A percentile compares a stretch with the other conserved stretches of the same genome.
Evolutionary conservation across 1,140 invertebrate species (phyloP).

Genomic region (Stenopsyche tienmushanensis): DNA sequence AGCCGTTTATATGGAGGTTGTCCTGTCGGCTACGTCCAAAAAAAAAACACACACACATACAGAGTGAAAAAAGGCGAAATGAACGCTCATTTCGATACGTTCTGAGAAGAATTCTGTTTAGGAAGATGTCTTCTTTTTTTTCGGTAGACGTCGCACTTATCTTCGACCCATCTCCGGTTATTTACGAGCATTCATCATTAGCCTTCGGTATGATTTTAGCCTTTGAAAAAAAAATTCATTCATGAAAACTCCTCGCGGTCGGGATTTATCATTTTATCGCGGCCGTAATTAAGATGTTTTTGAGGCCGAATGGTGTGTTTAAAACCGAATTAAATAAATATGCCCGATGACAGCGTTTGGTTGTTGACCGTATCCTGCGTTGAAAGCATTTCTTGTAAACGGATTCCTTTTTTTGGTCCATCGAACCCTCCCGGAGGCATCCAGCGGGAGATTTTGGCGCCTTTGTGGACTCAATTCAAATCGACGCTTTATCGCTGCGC

Average conservation of each 20-base stretch:
- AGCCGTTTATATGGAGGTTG: background rate
- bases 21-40: background rate
- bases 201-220: background rate
- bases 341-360: too few species aligned
- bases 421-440: too few species aligned
- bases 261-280: too few species aligned
- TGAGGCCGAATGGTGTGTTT: too few species aligned
- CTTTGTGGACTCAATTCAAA: too few species aligned
- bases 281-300: background rate
- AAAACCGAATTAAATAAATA: too few species aligned
- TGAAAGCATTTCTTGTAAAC: too few species aligned
- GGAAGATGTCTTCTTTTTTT: conserved; percentile 2
- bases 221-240: background rate
- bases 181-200: conserved; percentile 33
- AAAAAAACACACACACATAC: too few species aligned
- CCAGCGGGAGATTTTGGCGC: too few species aligned
- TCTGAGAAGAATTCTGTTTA: background rate
- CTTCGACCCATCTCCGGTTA: conserved; percentile 34
- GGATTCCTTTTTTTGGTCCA: too few species aligned
- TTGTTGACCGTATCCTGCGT: too few species aligned
- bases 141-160: conserved; percentile 21
- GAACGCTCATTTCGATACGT: background rate
- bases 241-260: background rate
- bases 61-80: background rate
- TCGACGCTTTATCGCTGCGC: background rate